Base-by-base conservation (phyloP, 1,140 invertebrate species). In the Formica exsecta region DNA sequence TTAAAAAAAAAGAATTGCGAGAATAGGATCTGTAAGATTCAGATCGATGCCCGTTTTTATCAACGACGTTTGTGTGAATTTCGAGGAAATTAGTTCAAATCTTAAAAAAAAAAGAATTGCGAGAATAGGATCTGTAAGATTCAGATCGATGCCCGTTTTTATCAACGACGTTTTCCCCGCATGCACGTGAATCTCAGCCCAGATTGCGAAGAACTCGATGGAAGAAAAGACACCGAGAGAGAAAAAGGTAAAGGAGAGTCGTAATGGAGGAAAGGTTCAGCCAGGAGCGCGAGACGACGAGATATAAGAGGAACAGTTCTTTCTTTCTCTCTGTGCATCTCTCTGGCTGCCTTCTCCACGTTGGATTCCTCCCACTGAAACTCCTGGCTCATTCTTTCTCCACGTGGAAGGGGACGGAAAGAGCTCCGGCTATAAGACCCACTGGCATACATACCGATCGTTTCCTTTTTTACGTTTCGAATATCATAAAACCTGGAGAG, bases 391-490 rank as follows among this genome's bases (percentile, higher is more conserved):
- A 68, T 62, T 83, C 70, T 75, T 38, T 61, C 48, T n/a, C 38
- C 29, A 25, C 9, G 22, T 3, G 19, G 83, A 59, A 83, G 91
- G 91, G 91, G 89, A 90, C 90, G 88, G 66, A 92, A 19, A 91
- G 86, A 92, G 85, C 80, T 61, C 68, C 79, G 87, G 71, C 85
- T 90, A 91, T 93, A 90, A 93, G 94, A 94, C 94, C 95, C 90
- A 95, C 93, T 95, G 92, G 94, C 95, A 93, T 92, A 91, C 76
- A 95, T 95, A 94, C 93, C 93, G 91, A 41, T 73, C 92, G 91
- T 92, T 95, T 94, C 94, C 94, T 95, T 95, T 95, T 95, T 95
- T 95, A 94, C 93, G 87, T 94, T 94, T 94, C 92, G 93, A 94
- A 95, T 95, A 94, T 94, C 95, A 95, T 95, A 95, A 95, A 95